These are phyloP conservation scores for Doryteuthis pealeii DNA, from an alignment of 1,140 invertebrate species.

Conservation along the genomic window DNA sequence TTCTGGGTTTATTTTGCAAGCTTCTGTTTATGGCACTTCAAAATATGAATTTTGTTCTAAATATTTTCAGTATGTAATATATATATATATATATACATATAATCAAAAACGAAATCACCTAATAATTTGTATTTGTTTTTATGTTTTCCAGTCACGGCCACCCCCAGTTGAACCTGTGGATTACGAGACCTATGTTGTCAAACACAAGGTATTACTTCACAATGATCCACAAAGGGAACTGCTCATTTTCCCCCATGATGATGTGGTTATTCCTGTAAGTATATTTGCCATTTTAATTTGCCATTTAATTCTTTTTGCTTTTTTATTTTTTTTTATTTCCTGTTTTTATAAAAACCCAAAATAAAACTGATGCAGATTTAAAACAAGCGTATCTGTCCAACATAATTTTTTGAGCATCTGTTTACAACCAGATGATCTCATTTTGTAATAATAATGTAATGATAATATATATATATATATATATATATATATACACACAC, in stretches of 20 bases:
- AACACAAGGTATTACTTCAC: slow-evolving; percentile 86
- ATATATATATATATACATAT: neutral
- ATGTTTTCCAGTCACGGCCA: slow-evolving; percentile 71
- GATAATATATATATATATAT: no score
- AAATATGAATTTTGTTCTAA: no score
- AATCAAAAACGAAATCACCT: neutral
- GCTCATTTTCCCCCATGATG: slow-evolving; percentile 85
- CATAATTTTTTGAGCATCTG: no score
- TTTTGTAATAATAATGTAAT: no score
- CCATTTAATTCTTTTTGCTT: neutral
- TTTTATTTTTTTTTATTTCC: neutral
- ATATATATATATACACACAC: no score
- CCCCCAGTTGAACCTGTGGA: slow-evolving; percentile 81
- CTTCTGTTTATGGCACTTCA: no score
- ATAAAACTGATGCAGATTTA: neutral
- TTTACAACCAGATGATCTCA: no score
- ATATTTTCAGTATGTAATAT: neutral
- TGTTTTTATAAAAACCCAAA: neutral
- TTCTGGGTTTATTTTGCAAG: no score
- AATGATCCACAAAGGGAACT: slow-evolving; percentile 91
- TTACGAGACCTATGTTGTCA: slow-evolving; percentile 84
- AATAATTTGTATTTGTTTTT: neutral
- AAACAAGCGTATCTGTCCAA: no score
- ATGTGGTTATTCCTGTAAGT: slow-evolving; percentile 66
- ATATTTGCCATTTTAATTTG: neutral